These are phyloP conservation scores for Thereva nobilitata DNA, from an alignment of 2,888 invertebrate species.

Conservation along the genomic window DNA sequence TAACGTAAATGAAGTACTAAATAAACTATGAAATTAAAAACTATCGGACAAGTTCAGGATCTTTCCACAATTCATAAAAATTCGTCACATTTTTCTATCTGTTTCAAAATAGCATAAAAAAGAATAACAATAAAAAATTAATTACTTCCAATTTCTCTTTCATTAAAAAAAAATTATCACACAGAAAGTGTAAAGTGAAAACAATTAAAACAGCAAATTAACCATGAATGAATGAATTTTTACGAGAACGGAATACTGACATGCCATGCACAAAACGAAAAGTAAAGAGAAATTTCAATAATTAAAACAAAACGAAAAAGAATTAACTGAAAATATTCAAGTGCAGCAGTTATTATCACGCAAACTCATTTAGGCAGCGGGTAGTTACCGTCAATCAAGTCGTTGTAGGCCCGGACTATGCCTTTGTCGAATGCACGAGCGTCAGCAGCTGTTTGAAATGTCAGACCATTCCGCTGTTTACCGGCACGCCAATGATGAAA, in stretches of 20 bases:
- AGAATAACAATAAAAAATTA: neutral
- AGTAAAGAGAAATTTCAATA: neutral
- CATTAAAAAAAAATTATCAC: slow-evolving; percentile 22
- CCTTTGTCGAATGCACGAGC: slow-evolving; percentile 93
- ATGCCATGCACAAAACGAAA: neutral
- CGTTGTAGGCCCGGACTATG: slow-evolving; percentile 85
- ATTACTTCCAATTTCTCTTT: too few species aligned
- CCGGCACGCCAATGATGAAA: slow-evolving; percentile 98
- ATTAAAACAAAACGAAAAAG: slow-evolving; percentile 2
- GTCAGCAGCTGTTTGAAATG: slow-evolving; percentile 94
- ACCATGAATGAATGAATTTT: too few species aligned
- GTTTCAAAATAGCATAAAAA: slow-evolving; percentile 1
- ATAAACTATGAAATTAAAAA: too few species aligned
- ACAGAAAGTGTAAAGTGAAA: neutral
- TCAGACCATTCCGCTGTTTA: slow-evolving; percentile 92
- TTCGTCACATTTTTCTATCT: too few species aligned
- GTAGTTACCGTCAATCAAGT: slow-evolving; percentile 83
- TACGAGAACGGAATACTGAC: neutral
- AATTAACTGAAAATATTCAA: neutral
- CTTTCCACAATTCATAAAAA: too few species aligned
- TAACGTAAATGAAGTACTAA: too few species aligned
- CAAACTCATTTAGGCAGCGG: slow-evolving; percentile 13
- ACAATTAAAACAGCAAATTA: neutral
- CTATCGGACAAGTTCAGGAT: too few species aligned
- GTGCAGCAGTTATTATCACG: neutral